Evolutionary conservation across 35 echinoderm and acorn worm genomes (phyloP).

Genomic region (Chiridota heheva): DNA sequence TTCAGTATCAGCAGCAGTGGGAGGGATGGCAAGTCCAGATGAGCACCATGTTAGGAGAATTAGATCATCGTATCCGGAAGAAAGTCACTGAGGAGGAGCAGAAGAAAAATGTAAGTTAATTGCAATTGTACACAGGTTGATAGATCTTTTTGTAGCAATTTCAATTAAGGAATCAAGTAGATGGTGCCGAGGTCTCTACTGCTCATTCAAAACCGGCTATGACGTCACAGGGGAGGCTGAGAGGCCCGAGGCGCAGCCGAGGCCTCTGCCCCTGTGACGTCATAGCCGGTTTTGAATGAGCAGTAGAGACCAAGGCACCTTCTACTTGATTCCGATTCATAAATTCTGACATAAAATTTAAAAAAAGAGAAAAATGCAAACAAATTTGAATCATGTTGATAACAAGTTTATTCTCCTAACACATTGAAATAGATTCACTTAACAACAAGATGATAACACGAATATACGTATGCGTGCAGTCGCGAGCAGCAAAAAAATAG

Average conservation of each 20-base stretch:
- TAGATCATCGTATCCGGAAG: slow-evolving; percentile 37
- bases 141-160: not conserved
- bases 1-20: slow-evolving; percentile 59
- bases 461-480: too few species aligned
- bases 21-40: slow-evolving; percentile 55
- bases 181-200: not conserved
- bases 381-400: too few species aligned
- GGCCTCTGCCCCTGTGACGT: too few species aligned
- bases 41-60: slow-evolving; percentile 24
- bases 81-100: not conserved
- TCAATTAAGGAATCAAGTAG: not conserved
- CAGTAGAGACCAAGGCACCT: too few species aligned
- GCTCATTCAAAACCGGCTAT: not conserved
- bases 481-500: too few species aligned
- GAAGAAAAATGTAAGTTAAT: not conserved
- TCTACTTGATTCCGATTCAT: too few species aligned
- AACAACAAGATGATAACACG: too few species aligned
- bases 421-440: too few species aligned
- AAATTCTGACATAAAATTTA: too few species aligned
- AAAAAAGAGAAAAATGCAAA: too few species aligned
- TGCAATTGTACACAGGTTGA: not conserved
- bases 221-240: not conserved
- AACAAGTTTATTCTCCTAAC: too few species aligned
- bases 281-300: too few species aligned
- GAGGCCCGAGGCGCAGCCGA: not conserved